Percentiles rank a stretch among this genome's conserved stretches.
These are phyloP conservation scores for Listronotus oregonensis DNA, from an alignment of 1,140 invertebrate species.

Conservation along the genomic window DNA sequence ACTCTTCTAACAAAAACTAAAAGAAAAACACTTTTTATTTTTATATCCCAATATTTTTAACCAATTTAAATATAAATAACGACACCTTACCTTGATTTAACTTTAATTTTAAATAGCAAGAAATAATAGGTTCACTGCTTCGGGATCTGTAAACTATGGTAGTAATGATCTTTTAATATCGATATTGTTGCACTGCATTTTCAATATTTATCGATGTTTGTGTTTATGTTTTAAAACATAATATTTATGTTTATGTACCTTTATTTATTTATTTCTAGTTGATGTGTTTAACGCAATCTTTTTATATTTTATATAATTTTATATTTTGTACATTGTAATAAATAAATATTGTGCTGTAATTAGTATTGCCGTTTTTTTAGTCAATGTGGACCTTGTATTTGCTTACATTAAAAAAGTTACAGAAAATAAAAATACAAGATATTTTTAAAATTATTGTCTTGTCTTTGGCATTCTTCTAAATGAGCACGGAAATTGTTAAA, in stretches of 20 bases:
- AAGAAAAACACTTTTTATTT: no score
- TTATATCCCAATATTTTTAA: no score
- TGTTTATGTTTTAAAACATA: constrained; percentile 30
- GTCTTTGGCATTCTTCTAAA: no score
- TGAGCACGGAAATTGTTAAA: no score
- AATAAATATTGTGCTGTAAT: constrained; percentile 14
- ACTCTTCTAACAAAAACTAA: no score
- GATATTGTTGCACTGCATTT: constrained; percentile 19
- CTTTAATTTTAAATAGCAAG: neutral
- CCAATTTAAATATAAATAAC: no score
- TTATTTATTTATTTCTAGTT: constrained; percentile 39
- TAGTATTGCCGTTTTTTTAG: neutral
- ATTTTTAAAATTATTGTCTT: no score
- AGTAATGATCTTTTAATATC: constrained; percentile 4
- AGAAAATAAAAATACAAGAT: no score
- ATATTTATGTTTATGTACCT: constrained; percentile 38
- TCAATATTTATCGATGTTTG: constrained; percentile 27
- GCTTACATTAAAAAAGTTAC: no score
- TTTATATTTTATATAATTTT: constrained; percentile 43
- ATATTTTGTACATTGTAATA: constrained; percentile 45
- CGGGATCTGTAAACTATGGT: neutral
- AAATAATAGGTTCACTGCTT: neutral
- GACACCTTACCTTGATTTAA: no score
- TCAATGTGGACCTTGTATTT: no score
- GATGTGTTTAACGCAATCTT: constrained; percentile 31